Conservation (phyloP, 2,888 invertebrate species). For the Conchocele bisecta region DNA sequence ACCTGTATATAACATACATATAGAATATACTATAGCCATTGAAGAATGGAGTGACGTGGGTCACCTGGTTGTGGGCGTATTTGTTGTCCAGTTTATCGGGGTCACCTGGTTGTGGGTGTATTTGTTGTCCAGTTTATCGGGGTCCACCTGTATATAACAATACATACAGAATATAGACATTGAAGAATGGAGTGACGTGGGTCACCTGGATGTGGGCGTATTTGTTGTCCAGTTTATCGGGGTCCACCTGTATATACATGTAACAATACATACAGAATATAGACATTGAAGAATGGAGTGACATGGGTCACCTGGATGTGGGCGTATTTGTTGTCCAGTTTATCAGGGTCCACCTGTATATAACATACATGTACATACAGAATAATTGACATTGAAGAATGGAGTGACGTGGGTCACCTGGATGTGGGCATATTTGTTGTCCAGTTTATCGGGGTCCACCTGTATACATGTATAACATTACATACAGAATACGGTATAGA, state of each 20-base stretch:
- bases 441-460: constrained; percentile 90
- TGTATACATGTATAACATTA: no score
- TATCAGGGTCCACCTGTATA: constrained; percentile 87
- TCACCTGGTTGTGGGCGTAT: constrained; percentile 95
- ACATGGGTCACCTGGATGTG: constrained; percentile 98
- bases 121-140: constrained; percentile 90
- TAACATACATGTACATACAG: no score
- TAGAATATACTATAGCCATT: no score
- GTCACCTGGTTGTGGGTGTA: constrained; percentile 94
- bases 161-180: no score
- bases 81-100: constrained; percentile 91
- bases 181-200: constrained; percentile 94
- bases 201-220: constrained; percentile 97
- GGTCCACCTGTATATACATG: constrained; percentile 88
- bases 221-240: constrained; percentile 90
- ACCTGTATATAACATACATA: no score
- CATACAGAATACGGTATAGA: no score
- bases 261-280: no score
- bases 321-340: constrained; percentile 92
- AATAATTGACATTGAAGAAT: no score
- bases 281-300: constrained; percentile 91
- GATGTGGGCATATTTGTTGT: constrained; percentile 93
- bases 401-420: constrained; percentile 98
- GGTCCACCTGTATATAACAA: no score
- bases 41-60: constrained; percentile 95